Conservation (phyloP, 2,797 vertebrate species). For the Phrynocephalus vlangalii region DNA sequence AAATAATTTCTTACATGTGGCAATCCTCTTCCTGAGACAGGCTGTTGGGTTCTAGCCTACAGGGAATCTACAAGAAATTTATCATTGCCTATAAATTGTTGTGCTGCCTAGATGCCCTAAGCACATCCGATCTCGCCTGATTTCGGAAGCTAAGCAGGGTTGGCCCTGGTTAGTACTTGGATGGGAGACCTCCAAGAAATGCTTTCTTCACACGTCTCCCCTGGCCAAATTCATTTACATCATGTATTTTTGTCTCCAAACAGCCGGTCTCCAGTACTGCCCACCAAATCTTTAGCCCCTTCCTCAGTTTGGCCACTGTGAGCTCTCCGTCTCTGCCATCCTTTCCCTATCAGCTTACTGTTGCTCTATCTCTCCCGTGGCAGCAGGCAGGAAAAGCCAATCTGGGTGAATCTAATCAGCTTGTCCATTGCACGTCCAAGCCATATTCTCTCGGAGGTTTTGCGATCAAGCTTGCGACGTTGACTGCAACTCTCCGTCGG, state of each 20-base stretch:
- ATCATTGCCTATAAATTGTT: background rate
- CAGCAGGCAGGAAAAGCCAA: background rate
- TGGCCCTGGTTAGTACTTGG: too few species aligned
- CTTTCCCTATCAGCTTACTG: background rate
- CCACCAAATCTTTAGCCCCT: background rate
- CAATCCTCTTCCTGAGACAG: background rate
- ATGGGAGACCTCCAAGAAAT: background rate
- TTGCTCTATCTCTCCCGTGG: background rate
- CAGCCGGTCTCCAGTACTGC: background rate
- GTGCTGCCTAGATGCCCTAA: too few species aligned
- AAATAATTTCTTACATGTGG: too few species aligned
- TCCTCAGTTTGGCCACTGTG: background rate
- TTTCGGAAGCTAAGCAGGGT: too few species aligned
- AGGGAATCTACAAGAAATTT: background rate
- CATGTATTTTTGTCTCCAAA: background rate
- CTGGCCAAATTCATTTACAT: background rate
- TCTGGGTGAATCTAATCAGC: background rate
- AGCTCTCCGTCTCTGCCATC: too few species aligned
- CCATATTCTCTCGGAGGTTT: background rate
- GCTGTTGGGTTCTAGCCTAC: too few species aligned
- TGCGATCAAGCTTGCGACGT: background rate
- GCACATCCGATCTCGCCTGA: too few species aligned
- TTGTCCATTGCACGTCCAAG: background rate
- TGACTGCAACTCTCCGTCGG: background rate
- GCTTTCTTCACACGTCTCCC: background rate